Evolutionary conservation across 2,888 invertebrate species (phyloP).

Genomic region (Pterobdella sp.): DNA sequence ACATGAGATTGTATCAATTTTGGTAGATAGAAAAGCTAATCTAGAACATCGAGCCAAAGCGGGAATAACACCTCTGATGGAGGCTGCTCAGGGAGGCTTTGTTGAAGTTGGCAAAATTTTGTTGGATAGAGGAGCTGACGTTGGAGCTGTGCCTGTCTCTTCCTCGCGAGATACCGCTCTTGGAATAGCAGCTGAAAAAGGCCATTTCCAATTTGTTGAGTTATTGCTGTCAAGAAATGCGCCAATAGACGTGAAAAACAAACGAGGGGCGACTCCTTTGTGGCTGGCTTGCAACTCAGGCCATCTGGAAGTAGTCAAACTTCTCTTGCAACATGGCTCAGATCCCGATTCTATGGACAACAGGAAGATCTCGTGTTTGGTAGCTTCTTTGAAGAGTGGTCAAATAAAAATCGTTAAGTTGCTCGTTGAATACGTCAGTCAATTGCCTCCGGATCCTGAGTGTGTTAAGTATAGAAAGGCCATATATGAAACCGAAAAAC

Average conservation of each 20-base stretch:
- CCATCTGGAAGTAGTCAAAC: constrained; percentile 87
- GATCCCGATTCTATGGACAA: constrained; percentile 98
- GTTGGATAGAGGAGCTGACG: constrained; percentile 91
- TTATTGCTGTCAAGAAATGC: constrained; percentile 63
- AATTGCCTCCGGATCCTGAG: constrained; percentile 95
- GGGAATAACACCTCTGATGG: constrained; percentile 95
- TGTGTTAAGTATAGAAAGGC: constrained; percentile 84
- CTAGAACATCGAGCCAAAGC: constrained; percentile 99
- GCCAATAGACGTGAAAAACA: constrained; percentile 93
- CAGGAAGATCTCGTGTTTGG: constrained; percentile 88
- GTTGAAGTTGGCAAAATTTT: constrained; percentile 93
- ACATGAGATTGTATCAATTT: constrained; percentile 90
- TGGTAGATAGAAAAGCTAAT: constrained; percentile 91
- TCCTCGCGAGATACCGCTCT: constrained; percentile 94
- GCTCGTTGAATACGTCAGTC: constrained; percentile 95
- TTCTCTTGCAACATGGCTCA: constrained; percentile 76
- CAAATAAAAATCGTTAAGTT: constrained; percentile 74
- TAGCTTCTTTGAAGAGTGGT: constrained; percentile 90
- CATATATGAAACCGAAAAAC: constrained; percentile 58
- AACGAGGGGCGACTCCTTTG: constrained; percentile 94
- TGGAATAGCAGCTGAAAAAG: constrained; percentile 99
- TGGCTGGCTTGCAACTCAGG: constrained; percentile 93
- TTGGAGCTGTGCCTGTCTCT: constrained; percentile 95
- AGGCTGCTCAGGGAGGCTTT: constrained; percentile 97
- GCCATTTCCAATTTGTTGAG: constrained; percentile 72